phyloP scores from a whole-genome alignment of 92 coral and sea anemone genomes.

The Siderastrea radians region DNA sequence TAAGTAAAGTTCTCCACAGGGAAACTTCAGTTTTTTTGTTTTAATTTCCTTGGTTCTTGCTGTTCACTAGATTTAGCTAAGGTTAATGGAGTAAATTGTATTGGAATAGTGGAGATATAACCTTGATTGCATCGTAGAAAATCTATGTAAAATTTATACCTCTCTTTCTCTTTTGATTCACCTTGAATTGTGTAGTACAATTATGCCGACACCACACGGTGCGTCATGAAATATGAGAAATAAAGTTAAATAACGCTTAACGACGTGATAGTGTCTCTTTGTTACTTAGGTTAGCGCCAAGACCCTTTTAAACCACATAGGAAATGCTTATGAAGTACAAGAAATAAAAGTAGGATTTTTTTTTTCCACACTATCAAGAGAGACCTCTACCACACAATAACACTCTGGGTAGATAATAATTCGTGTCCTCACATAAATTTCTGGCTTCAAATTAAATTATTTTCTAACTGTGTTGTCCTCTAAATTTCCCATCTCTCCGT shows the following conservation, averaged over 20 bases:
- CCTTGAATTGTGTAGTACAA: slow-evolving; percentile 30
- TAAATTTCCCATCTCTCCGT: no score
- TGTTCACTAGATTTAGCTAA: not conserved
- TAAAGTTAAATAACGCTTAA: slow-evolving; percentile 21
- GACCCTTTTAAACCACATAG: not conserved
- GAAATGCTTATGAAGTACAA: no score
- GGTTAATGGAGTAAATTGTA: not conserved
- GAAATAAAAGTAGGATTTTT: no score
- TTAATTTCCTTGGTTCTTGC: not conserved
- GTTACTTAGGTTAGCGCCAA: not conserved
- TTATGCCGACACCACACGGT: slow-evolving; percentile 1
- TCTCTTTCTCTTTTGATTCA: slow-evolving; percentile 9
- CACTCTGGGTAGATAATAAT: no score
- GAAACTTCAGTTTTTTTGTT: not conserved
- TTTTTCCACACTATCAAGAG: no score
- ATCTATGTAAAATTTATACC: slow-evolving; percentile 12
- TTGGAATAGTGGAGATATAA: not conserved
- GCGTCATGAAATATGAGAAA: slow-evolving; percentile 17
- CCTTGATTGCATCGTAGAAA: slow-evolving; percentile 3
- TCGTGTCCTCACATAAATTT: no score
- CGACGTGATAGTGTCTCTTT: slow-evolving; percentile 1
- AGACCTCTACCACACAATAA: no score
- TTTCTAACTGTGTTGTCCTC: no score
- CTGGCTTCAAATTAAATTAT: no score
- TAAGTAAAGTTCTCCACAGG: not conserved